Evolutionary conservation across 2,113 vertebrate genomes (phyloP).

Genomic region (Pluvianellus socialis): DNA sequence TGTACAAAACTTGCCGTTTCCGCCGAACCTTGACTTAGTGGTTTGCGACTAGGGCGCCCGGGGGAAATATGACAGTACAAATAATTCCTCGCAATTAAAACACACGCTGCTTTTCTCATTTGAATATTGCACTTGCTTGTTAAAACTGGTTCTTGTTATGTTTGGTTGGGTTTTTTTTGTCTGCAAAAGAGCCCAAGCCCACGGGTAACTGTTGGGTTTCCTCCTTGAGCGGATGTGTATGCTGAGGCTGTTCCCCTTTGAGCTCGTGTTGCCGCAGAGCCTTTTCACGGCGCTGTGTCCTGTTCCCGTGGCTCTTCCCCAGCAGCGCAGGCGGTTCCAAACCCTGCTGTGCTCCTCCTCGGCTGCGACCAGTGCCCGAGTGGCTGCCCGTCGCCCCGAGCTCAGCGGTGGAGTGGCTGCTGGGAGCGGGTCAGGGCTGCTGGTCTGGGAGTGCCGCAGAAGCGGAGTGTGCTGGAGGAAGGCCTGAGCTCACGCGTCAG

Average conservation of each 20-base stretch:
- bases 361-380: fast-evolving
- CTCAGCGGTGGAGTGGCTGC: neutral
- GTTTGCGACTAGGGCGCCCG: neutral
- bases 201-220: neutral
- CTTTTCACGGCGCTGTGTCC: fast-evolving
- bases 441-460: too few relatives aligned
- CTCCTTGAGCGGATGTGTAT: neutral
- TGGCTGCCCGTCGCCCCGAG: fast-evolving
- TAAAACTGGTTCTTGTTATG: fast-evolving
- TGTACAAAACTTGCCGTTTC: neutral
- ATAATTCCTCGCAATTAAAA: neutral
- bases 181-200: neutral
- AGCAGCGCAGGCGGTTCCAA: fast-evolving
- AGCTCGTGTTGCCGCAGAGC: fast-evolving
- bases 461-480: too few relatives aligned
- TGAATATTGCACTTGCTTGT: neutral
- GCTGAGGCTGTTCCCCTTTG: neutral
- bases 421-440: too few relatives aligned
- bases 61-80: neutral
- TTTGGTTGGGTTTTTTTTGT: neutral
- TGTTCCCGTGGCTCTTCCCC: fast-evolving
- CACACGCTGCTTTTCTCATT: neutral
- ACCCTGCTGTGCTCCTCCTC: neutral
- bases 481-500: fast-evolving
- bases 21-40: fast-evolving